phyloP scores from a whole-genome alignment of 1,140 invertebrate genomes.

The Octopus bimaculoides region DNA sequence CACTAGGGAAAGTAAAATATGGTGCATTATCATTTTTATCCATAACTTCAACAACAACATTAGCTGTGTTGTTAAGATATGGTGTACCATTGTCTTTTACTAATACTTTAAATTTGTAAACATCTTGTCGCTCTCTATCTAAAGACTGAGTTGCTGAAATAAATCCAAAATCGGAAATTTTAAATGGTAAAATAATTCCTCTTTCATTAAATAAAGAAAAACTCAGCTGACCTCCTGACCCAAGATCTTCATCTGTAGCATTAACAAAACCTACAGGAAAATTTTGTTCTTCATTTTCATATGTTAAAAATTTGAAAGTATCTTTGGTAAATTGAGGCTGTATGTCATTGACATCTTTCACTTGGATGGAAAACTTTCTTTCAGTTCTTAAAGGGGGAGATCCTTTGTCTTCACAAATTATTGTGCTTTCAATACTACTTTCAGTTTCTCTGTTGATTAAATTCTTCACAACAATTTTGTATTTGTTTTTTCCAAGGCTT shows the following conservation, averaged over 20 bases:
- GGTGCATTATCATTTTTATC: constrained; percentile 54
- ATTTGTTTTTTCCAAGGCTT: constrained; percentile 77
- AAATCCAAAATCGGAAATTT: neutral
- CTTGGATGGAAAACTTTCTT: constrained; percentile 69
- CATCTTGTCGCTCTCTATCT: neutral
- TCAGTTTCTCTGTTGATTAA: constrained; percentile 53
- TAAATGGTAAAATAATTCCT: neutral
- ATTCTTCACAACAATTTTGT: constrained; percentile 72
- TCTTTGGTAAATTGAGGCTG: constrained; percentile 76
- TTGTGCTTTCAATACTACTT: constrained; percentile 69
- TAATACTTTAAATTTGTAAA: constrained; percentile 30
- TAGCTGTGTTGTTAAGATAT: constrained; percentile 27
- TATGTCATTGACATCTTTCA: constrained; percentile 93
- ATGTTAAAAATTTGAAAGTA: constrained; percentile 47
- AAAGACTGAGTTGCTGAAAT: neutral
- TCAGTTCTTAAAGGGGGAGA: constrained; percentile 61
- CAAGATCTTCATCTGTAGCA: constrained; percentile 77
- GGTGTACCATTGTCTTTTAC: constrained; percentile 28
- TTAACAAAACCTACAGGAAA: constrained; percentile 64
- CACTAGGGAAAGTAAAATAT: constrained; percentile 38
- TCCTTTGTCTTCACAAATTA: constrained; percentile 63
- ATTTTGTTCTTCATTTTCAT: constrained; percentile 78
- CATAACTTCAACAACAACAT: constrained; percentile 39
- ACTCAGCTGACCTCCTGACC: constrained; percentile 67
- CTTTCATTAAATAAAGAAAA: constrained; percentile 32